Conservation (phyloP, 2,113 vertebrate genomes). For the Condylura cristata region DNA sequence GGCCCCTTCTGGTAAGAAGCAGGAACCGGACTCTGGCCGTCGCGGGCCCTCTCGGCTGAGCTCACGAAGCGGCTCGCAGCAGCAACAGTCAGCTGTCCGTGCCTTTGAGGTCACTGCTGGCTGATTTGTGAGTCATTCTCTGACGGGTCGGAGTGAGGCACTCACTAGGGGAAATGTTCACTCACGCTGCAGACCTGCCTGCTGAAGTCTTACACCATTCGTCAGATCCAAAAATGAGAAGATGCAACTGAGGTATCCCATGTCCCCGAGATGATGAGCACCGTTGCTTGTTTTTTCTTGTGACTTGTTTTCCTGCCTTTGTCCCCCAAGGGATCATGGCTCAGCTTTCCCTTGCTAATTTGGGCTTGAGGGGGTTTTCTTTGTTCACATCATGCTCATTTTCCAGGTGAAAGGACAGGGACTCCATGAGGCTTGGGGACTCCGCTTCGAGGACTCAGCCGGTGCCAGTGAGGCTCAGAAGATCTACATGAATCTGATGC, state of each 20-base stretch:
- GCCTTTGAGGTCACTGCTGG: neutral
- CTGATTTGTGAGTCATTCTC: conserved; percentile 17
- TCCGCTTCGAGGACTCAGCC: neutral
- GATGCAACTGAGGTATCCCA: neutral
- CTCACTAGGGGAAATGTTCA: neutral
- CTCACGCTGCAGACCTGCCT: neutral
- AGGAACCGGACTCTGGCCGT: too few relatives aligned
- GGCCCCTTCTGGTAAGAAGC: too few relatives aligned
- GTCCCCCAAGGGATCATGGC: neutral
- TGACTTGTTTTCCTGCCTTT: neutral
- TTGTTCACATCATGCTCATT: neutral
- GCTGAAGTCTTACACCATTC: neutral
- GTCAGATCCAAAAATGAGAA: neutral
- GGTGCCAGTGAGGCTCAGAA: neutral
- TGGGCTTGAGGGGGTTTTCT: neutral
- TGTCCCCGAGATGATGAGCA: neutral
- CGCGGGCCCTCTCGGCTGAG: rapidly evolving
- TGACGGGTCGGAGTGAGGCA: neutral
- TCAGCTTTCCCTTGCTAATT: neutral
- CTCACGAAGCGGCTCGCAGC: neutral
- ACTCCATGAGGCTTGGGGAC: neutral
- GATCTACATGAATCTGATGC: neutral
- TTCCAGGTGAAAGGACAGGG: neutral
- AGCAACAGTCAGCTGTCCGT: neutral
- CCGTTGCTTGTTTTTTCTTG: neutral